Evolutionary conservation across 2,113 vertebrate species (phyloP).

Genomic region (Sphaerodactylus townsendi): DNA sequence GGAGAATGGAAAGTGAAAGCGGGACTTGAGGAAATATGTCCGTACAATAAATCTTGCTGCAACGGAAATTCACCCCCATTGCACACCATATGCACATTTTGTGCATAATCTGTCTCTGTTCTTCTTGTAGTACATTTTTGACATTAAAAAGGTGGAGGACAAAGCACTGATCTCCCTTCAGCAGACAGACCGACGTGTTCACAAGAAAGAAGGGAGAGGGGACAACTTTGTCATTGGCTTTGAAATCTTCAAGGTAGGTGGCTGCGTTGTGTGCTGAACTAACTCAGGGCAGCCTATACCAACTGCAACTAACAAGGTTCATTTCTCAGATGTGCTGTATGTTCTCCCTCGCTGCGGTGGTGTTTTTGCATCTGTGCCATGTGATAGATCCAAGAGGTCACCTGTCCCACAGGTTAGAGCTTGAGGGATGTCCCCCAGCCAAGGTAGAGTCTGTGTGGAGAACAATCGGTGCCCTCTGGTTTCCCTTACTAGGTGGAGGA

Average conservation of each 20-base stretch:
- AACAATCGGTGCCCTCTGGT: neutral
- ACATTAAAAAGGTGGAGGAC: slow-evolving; percentile 84
- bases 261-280: neutral
- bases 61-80: too few relatives aligned
- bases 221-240: slow-evolving; percentile 88
- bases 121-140: slow-evolving; percentile 84
- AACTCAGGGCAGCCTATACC: neutral
- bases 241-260: slow-evolving; percentile 83
- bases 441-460: neutral
- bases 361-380: neutral
- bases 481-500: slow-evolving; percentile 82
- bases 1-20: too few relatives aligned
- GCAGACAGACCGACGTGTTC: slow-evolving; percentile 86
- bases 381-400: neutral
- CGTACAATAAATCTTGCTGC: too few relatives aligned
- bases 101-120: neutral
- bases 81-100: too few relatives aligned
- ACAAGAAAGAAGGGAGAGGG: slow-evolving; percentile 81
- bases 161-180: slow-evolving; percentile 88
- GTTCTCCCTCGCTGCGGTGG: neutral
- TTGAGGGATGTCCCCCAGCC: neutral
- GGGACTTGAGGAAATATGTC: too few relatives aligned
- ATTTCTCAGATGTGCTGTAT: accelerated
- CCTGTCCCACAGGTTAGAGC: neutral
- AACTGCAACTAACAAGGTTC: neutral